Percentiles rank a stretch among this genome's conserved stretches.
Evolutionary conservation across 2,113 vertebrate genomes (phyloP).

Genomic region (Sula dactylatra): DNA sequence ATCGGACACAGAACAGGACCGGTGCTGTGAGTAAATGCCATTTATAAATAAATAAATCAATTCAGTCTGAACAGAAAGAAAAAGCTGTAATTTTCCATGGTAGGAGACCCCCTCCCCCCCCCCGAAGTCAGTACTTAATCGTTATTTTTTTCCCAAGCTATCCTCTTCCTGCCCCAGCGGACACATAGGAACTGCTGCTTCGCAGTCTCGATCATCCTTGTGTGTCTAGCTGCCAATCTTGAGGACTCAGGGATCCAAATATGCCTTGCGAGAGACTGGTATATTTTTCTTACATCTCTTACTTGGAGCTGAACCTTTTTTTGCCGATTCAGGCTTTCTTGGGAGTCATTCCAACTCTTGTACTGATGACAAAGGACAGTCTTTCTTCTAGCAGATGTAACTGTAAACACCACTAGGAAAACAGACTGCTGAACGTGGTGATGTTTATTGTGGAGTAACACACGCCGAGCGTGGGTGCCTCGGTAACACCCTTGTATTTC

Average conservation of each 20-base stretch:
- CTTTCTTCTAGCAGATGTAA: background rate
- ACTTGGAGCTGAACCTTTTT: background rate
- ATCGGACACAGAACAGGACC: background rate
- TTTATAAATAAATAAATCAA: background rate
- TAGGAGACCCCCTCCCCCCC: background rate
- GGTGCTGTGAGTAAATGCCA: background rate
- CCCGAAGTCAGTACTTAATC: background rate
- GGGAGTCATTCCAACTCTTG: background rate
- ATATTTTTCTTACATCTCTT: background rate
- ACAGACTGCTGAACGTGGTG: background rate
- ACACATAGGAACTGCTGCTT: background rate
- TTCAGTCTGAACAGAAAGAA: background rate
- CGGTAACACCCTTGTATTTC: background rate
- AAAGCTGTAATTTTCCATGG: background rate
- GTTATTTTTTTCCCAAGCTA: background rate
- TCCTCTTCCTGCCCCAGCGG: background rate
- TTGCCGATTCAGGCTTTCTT: background rate
- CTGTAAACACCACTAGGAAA: background rate
- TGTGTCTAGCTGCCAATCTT: background rate
- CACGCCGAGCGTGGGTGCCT: too few species aligned
- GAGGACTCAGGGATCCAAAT: background rate
- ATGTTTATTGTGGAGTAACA: background rate
- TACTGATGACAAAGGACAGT: background rate
- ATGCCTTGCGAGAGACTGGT: background rate
- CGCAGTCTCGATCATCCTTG: background rate